Percentiles rank a stretch among this genome's conserved stretches.
These are phyloP conservation scores for Hemithea aestivaria DNA, from an alignment of 2,888 invertebrate genomes.

Conservation along the genomic window DNA sequence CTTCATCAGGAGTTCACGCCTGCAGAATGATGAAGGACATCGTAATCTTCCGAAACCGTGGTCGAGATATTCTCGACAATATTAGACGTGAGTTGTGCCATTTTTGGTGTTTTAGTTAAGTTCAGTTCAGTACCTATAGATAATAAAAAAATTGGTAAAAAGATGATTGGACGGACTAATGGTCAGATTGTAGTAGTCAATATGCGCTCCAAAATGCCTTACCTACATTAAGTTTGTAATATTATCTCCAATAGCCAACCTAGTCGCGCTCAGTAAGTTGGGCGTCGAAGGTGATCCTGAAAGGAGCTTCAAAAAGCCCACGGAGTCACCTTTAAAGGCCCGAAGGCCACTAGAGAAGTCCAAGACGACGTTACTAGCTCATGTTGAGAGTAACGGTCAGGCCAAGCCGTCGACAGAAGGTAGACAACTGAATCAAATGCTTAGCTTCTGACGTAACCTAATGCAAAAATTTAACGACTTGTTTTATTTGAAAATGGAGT, in stretches of 20 bases:
- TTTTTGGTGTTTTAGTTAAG: too few species aligned
- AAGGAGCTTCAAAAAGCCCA: conserved; percentile 64
- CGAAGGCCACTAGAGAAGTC: conserved; percentile 72
- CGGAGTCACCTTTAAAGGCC: conserved; percentile 67
- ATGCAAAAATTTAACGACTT: conserved; percentile 49
- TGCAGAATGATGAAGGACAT: too few species aligned
- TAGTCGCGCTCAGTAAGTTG: conserved; percentile 77
- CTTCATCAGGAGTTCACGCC: too few species aligned
- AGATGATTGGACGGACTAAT: too few species aligned
- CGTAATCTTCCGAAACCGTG: too few species aligned
- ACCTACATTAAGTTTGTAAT: conserved; percentile 25
- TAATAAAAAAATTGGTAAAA: too few species aligned
- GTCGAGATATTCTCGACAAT: too few species aligned
- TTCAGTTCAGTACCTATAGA: too few species aligned
- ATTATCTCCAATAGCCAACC: conserved; percentile 63
- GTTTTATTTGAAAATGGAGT: too few species aligned
- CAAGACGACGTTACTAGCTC: conserved; percentile 73
- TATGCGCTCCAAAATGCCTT: too few species aligned
- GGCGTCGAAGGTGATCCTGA: conserved; percentile 70
- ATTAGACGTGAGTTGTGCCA: too few species aligned
- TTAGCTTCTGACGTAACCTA: conserved; percentile 71
- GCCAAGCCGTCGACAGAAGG: conserved; percentile 70
- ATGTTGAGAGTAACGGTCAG: conserved; percentile 71
- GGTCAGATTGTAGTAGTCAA: too few species aligned
- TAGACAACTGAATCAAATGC: conserved; percentile 50